Percentiles rank a stretch among this genome's conserved stretches.
Evolutionary conservation across 2,888 invertebrate genomes (phyloP).

Genomic region (Brenthis ino): DNA sequence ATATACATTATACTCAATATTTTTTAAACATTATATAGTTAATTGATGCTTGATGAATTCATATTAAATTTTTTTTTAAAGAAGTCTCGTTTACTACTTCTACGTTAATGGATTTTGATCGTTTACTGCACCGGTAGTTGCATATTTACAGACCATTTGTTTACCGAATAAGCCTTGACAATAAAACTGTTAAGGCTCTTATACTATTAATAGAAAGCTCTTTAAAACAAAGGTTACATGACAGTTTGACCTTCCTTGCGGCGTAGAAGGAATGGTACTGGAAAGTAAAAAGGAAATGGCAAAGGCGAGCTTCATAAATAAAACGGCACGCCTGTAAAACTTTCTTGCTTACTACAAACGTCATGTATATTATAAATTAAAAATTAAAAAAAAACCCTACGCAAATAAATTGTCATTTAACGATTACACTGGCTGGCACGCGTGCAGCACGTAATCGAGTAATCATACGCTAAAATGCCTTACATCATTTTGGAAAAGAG

Average conservation of each 20-base stretch:
- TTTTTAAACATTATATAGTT: no score
- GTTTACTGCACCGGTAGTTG: conserved; percentile 2
- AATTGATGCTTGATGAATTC: no score
- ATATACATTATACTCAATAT: no score
- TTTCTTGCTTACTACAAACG: no score
- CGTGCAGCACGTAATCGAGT: no score
- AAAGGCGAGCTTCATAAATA: conserved; percentile 14
- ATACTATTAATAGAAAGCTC: conserved; percentile 13
- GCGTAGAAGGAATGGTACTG: neutral
- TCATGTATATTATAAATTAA: no score
- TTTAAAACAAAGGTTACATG: conserved; percentile 15
- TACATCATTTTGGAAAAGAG: no score
- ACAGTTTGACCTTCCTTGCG: conserved; percentile 14
- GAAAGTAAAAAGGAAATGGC: conserved; percentile 11
- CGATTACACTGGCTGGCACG: no score
- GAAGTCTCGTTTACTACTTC: neutral
- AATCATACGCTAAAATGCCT: no score
- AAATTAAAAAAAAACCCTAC: no score
- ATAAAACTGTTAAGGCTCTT: neutral
- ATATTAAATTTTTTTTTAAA: no score
- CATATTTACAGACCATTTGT: conserved; percentile 1
- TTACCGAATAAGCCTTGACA: conserved; percentile 2
- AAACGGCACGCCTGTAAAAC: neutral
- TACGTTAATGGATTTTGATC: neutral
- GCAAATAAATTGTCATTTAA: no score